Base-by-base conservation (phyloP, 2,113 vertebrate genomes). In the Cyanoliseus patagonus region DNA sequence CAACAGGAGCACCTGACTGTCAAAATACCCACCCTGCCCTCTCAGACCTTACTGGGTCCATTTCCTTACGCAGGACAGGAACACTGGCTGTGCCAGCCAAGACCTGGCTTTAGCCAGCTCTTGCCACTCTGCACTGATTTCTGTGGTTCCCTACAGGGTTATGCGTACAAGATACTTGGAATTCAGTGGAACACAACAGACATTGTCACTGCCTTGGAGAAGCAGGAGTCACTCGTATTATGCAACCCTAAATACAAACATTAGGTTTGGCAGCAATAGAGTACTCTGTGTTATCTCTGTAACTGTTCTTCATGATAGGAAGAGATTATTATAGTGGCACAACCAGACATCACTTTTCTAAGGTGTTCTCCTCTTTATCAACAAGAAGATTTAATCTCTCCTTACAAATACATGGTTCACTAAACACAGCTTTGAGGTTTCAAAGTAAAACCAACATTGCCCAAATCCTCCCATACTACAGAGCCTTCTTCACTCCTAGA, bases 91-190 rank as follows among this genome's bases (percentile, higher is more conserved):
- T 49, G 47, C 55, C 55, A 63, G 51, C 39, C 17, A 33, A 33
- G 30, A 28, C 3, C 33, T 27, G 41, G 20, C 25, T n/a, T 22
- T 16, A 16, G 47, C 6, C 44, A 42, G 30, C 53, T 75, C n/a
- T 1, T 6, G 27, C 42, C 41, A 11, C 20, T 2, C 57, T 6
- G 47, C 47, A 19, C 17, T 2, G 8, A 24, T 19, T 41, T 11
- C 70, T 9, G 23, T 14, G 2, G 51, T 15, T 69, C 31, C 37
- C 39, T 37, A 1, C 3, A 8, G 30, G 20, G 25, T 18, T 46
- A n/a, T 27, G 46, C 6, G 0, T n/a, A 9, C 22, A 33, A 23
- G 53, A 42, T 4, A 33, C 25, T 3, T 4, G 22, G n/a, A 68
- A 47, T 33, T 55, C 61, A 68, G 62, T 12, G 33, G 53, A 35